Evolutionary conservation across 2,113 vertebrate species (phyloP).

Genomic region (Tautogolabrus adspersus): DNA sequence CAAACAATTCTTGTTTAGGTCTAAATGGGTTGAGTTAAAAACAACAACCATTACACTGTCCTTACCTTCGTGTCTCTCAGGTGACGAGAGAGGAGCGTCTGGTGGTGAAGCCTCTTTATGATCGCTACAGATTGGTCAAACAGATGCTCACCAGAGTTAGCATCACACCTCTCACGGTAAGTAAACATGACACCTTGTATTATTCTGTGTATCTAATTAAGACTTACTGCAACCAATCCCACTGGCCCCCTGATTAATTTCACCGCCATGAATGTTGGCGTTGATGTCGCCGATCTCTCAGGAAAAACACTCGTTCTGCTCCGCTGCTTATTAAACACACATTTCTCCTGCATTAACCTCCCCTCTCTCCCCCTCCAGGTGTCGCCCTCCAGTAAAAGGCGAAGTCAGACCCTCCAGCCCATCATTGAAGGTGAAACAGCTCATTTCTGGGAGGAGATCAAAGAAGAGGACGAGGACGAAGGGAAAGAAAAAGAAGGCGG

Average conservation of each 20-base stretch:
- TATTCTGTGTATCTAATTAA: too few species aligned
- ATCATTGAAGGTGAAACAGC: constrained; percentile 98
- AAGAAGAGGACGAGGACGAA: constrained; percentile 83
- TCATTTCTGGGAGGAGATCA: constrained; percentile 97
- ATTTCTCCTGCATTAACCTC: too few species aligned
- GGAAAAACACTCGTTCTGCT: too few species aligned
- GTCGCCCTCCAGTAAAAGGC: constrained; percentile 94
- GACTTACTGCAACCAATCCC: too few species aligned
- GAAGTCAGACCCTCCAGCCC: constrained; percentile 93
- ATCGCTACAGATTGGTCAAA: constrained; percentile 96
- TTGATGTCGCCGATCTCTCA: too few species aligned
- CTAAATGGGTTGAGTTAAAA: too few species aligned
- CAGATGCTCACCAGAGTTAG: constrained; percentile 97
- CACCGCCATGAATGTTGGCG: too few species aligned
- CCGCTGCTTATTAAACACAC: not conserved
- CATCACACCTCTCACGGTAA: constrained; percentile 94
- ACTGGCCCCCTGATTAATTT: too few species aligned
- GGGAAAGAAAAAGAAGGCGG: constrained; percentile 28
- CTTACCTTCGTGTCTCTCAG: constrained; percentile 64
- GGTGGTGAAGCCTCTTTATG: constrained; percentile 96
- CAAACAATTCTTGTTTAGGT: too few species aligned
- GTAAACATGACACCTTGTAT: too few species aligned
- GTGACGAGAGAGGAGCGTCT: constrained; percentile 94
- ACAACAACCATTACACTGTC: too few species aligned
- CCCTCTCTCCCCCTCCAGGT: constrained; percentile 80